Evolutionary conservation across 1,140 invertebrate genomes (phyloP), one percentile per base, ranked within the genome.

Genomic region (Hycleus cichorii): DNA sequence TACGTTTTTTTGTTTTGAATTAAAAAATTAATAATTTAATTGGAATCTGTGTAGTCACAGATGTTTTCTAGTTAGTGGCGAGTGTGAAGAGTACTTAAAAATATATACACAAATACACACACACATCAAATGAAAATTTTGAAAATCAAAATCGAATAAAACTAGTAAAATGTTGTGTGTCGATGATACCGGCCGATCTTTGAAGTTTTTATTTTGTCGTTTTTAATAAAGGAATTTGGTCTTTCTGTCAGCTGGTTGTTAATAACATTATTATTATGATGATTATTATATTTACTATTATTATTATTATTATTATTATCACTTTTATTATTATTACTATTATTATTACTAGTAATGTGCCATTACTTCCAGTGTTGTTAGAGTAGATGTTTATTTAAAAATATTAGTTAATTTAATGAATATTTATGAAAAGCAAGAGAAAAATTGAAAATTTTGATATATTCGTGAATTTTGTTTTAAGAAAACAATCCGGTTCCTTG

Each of bases 191-290:
- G 32, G 32, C 32, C 32, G 32, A 32, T 32, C 2, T 47, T 58
- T 61, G 53, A 47, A 58, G 59, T 60, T 8, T n/a, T 11, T n/a
- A 18, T 18, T 18, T 18, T 18, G 18, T 18, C 18, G 18, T 18
- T 42, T 63, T 64, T 68, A 71, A 68, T 72, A 68, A 71, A 69
- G 70, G 69, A 70, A 71, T 69, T 69, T 65, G 65, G 66, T 60
- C 45, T 65, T 67, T 72, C 68, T 70, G 68, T 69, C 64, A 63
- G 64, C 64, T 70, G 68, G 63, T 61, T 62, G 59, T 66, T 67
- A 64, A 57, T 54, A 57, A n/a, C 9, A 42, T n/a, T 42, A 42
- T 42, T 42, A 42, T 42, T 10, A 42, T 32, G 4, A 32, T 32
- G 2, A 32, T 32, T 32, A 32, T 5, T 32, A 32, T 32, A 5